phyloP scores from a whole-genome alignment of 1,140 invertebrate genomes.

The Hypsibius dujardini region DNA sequence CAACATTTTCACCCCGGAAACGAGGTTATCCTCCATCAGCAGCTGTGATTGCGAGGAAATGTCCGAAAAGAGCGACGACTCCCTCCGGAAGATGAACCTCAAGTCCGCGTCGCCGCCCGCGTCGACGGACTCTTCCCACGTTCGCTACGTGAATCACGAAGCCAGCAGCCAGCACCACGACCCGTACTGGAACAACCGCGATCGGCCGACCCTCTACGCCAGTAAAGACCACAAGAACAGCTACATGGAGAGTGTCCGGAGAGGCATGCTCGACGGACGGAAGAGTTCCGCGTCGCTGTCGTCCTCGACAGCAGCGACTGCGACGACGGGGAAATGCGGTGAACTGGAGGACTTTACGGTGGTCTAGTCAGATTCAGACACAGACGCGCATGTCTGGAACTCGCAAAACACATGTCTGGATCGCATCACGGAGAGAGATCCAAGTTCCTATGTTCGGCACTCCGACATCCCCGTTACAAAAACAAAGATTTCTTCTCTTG shows the following conservation, averaged over 20 bases:
- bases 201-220: neutral
- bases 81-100: neutral
- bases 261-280: neutral
- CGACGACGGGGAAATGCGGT: no score
- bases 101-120: neutral
- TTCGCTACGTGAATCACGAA: neutral
- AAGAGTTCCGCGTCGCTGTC: neutral
- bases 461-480: no score
- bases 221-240: neutral
- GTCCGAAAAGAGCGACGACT: neutral
- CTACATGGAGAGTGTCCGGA: slow-evolving; percentile 1
- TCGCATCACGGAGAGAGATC: no score
- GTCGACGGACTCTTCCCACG: neutral
- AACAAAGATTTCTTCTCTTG: no score
- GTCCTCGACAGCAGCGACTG: no score
- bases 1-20: neutral
- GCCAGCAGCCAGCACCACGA: neutral
- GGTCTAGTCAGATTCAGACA: no score
- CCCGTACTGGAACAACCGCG: slow-evolving; percentile 4
- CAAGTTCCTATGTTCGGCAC: no score
- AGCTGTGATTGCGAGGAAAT: no score
- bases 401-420: no score
- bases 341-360: neutral
- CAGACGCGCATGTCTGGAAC: no score
- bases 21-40: neutral